phyloP scores from a whole-genome alignment of 2,113 vertebrate species.

The Pituophis catenifer region DNA sequence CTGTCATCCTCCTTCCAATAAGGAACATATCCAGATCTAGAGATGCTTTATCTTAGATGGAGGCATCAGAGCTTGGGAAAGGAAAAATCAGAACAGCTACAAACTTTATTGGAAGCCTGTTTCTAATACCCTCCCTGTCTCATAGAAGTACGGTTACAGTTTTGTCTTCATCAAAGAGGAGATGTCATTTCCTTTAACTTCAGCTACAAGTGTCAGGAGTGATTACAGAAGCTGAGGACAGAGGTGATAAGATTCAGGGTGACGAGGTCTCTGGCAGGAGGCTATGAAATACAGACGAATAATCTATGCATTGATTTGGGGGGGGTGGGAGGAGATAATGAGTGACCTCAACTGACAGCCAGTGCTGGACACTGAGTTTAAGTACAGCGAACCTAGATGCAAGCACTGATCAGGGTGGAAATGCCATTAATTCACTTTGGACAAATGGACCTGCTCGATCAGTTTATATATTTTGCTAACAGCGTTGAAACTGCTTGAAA shows the following conservation, averaged over 20 bases:
- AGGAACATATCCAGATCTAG: not conserved
- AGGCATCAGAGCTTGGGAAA: not conserved
- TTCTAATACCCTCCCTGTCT: constrained; percentile 19
- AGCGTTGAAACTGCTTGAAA: not conserved
- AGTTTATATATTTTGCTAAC: not conserved
- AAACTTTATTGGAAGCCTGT: constrained; percentile 7
- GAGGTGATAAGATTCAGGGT: not conserved
- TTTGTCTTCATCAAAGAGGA: constrained; percentile 26
- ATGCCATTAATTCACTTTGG: not conserved
- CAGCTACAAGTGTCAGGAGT: not conserved
- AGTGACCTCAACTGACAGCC: not conserved
- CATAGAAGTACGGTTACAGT: not conserved
- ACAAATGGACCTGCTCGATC: not conserved
- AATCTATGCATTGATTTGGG: not conserved
- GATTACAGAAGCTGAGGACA: not conserved
- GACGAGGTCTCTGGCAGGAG: not conserved
- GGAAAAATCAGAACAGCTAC: constrained; percentile 21
- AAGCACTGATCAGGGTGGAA: not conserved
- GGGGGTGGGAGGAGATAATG: not conserved
- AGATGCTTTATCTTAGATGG: constrained; percentile 4
- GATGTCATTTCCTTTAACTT: constrained; percentile 42
- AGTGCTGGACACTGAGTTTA: not conserved
- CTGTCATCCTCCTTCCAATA: not conserved
- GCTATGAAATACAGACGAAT: not conserved
- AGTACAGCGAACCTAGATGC: not conserved